Evolutionary conservation across 1,140 invertebrate genomes (phyloP), one percentile per base, ranked within the genome.

Genomic region (Eufriesea mexicana): DNA sequence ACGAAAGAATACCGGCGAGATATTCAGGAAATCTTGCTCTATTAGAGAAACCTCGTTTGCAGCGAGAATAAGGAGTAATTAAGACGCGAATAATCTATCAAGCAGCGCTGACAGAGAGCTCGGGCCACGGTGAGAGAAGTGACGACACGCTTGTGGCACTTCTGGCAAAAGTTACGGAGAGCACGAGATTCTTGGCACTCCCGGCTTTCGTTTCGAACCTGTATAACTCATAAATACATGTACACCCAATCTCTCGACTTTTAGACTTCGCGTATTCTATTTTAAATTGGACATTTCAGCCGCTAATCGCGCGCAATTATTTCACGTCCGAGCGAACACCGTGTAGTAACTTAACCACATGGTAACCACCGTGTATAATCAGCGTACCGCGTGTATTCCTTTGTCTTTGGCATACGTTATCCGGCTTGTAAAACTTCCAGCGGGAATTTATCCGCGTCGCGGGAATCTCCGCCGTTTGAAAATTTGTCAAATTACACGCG

Each of bases 111-210:
- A 66, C 71, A 75, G n/a, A 9, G 18, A 57, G 25, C 35, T 79
- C 2, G 28, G 18, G 42, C 23, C 28, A 18, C 35, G 49, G n/a
- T 2, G 61, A 75, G 49, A 75, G 51, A 75, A 25, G 62, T 59
- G 79, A 76, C 79, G 51, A 81, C 79, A 75, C 61, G 49, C 75
- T 14, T 45, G 78, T 28, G 68, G 57, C 70, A 82, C 51, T 75
- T 82, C 42, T 76, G 72, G 72, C 72, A 74, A 75, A 75, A 75
- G 72, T 74, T 55, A 64, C 5, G 68, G 47, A 25, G 8, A 66
- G 35, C 51, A 61, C 61, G 72, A 49, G 71, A 76, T 82, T 76
- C 79, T 82, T 82, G 79, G 79, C 79, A 81, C 71, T 25, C 20
- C 4, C 23, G 49, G 35, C 28, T 47, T 18, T 67, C 66, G 42